Conservation (phyloP, 2,888 invertebrate genomes). For the Baccha elongata region DNA sequence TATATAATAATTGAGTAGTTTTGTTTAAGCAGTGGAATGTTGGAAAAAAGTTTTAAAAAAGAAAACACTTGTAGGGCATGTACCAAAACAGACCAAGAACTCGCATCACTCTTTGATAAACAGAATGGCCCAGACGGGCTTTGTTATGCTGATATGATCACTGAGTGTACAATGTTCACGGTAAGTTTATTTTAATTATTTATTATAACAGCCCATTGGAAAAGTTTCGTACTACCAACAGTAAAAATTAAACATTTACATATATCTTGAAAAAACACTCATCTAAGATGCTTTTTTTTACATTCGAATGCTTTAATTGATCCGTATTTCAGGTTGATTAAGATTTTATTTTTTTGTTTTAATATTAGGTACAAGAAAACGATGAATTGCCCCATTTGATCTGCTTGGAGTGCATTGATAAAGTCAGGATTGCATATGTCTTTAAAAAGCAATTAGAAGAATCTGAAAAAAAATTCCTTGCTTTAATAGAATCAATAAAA, state of each 20-base stretch:
- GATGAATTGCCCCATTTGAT: conserved; percentile 78
- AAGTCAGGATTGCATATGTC: conserved; percentile 76
- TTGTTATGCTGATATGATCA: conserved; percentile 76
- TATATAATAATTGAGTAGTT: too few species aligned
- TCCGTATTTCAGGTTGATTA: neutral
- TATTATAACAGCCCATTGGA: too few species aligned
- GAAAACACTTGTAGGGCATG: conserved; percentile 65
- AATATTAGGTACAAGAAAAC: conserved; percentile 79
- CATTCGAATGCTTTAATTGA: too few species aligned
- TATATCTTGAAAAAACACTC: too few species aligned
- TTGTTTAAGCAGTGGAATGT: too few species aligned
- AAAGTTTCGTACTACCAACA: too few species aligned
- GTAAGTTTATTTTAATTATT: conserved; percentile 54
- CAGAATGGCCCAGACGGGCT: conserved; percentile 57
- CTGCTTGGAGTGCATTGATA: conserved; percentile 77
- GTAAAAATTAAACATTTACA: too few species aligned
- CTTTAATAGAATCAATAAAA: conserved; percentile 50
- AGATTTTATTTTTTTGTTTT: too few species aligned
- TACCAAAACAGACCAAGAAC: conserved; percentile 41
- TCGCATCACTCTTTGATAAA: conserved; percentile 75
- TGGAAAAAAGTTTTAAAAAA: conserved; percentile 21
- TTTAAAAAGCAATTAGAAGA: conserved; percentile 78
- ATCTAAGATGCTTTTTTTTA: too few species aligned
- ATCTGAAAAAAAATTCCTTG: conserved; percentile 75
- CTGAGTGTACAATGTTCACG: conserved; percentile 74